Evolutionary conservation across 1,140 invertebrate species (phyloP), one percentile per base, ranked within the genome.

Genomic region (Bombus turneri): DNA sequence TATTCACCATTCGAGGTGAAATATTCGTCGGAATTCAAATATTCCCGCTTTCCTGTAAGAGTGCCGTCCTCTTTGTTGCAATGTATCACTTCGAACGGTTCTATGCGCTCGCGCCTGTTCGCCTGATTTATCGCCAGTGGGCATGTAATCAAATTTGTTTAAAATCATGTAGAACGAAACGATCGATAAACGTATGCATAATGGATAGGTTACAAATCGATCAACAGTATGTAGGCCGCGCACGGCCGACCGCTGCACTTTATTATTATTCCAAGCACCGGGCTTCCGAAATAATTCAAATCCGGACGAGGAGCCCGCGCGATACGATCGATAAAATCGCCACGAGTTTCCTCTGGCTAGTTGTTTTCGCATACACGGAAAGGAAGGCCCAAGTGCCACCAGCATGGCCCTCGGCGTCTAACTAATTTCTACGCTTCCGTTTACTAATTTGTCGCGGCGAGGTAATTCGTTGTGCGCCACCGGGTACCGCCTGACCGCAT

Each of bases 371-470:
- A 25, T 28, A 53, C 18, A 83, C 12, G 18, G 73, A 84, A 86
- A 83, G 37, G 64, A 64, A 80, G 47, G 39, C 1, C 12, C 75
- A 37, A 68, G 66, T 22, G 34, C 59, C 41, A 39, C 3, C 18
- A 62, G 57, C 47, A 22, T 6, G 1, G 43, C 84, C 22, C 39
- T n/a, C 6, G 43, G 84, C 84, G 41, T n/a, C 41, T 83, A 80
- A 82, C 74, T 88, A 89, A 88, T 89, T 86, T 74, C 78, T 82
- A 80, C 68, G 84, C 64, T 77, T 69, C 87, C 79, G 87, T 89
- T 89, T 89, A 89, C 84, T 81, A 86, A 89, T 89, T 89, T 73
- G 86, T 85, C 86, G 78, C 74, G 78, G 68, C 64, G 13, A 81
- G 73, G 59, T 85, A 89, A 88, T 89, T 80, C 80, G 66, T 89